These are phyloP conservation scores for Microcebus murinus DNA, from an alignment of 2,113 vertebrate genomes.

Conservation along the genomic window DNA sequence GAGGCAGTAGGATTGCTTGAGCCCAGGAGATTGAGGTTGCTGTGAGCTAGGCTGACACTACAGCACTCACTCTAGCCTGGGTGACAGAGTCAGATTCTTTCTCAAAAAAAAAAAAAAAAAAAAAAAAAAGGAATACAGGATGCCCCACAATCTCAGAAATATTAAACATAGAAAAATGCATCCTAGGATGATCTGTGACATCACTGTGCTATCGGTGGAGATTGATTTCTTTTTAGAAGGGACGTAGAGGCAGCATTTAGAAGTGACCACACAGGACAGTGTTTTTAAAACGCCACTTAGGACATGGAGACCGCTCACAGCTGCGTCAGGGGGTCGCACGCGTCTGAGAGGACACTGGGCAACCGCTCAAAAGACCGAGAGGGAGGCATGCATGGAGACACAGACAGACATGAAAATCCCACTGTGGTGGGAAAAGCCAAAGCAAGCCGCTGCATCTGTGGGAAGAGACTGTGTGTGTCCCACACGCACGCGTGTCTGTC, in stretches of 20 bases:
- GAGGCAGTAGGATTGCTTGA: no score
- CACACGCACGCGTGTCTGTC: background rate
- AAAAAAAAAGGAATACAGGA: background rate
- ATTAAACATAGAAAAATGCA: no score
- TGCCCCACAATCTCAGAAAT: background rate
- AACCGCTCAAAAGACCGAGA: background rate
- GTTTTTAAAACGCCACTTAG: background rate
- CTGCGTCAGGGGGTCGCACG: background rate
- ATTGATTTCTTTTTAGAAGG: background rate
- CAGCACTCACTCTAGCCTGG: no score
- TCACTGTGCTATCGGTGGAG: background rate
- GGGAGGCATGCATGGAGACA: accelerated
- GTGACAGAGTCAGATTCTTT: no score
- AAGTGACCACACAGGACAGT: background rate
- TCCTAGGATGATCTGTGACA: background rate
- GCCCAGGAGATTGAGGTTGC: no score
- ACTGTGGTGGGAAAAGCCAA: background rate
- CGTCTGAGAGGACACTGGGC: background rate
- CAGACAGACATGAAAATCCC: background rate
- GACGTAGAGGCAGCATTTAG: background rate
- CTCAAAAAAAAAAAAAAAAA: no score
- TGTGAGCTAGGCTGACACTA: no score
- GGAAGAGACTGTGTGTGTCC: background rate
- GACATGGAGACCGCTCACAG: background rate
- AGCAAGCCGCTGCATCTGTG: background rate